phyloP scores from a whole-genome alignment of 2,797 vertebrate species.

The Cyprinella venusta region DNA sequence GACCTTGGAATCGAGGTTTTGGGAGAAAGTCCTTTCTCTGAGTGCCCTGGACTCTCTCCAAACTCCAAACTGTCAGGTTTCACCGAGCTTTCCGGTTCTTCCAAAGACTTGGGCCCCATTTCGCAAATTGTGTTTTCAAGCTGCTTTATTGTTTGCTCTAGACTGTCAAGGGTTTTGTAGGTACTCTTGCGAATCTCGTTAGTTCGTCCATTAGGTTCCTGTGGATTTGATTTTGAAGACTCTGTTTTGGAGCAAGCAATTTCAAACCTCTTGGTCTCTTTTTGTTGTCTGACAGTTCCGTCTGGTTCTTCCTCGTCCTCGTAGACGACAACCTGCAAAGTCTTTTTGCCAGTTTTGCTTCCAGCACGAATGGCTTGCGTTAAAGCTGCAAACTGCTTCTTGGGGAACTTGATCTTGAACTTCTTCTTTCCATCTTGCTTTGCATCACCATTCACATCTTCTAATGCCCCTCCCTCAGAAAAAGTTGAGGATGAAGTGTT shows the following conservation, averaged over 20 bases:
- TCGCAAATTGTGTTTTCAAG: constrained; percentile 96
- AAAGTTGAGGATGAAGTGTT: constrained; percentile 33
- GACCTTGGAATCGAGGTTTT: constrained; percentile 62
- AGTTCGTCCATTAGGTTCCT: constrained; percentile 75
- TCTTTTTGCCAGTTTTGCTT: constrained; percentile 95
- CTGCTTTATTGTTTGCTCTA: constrained; percentile 98
- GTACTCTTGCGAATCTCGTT: constrained; percentile 94
- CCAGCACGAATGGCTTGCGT: constrained; percentile 92
- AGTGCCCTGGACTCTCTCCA: constrained; percentile 63
- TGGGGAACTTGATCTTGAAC: constrained; percentile 97
- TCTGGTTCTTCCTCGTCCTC: constrained; percentile 95
- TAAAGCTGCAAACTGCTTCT: constrained; percentile 93
- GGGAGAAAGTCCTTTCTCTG: constrained; percentile 67
- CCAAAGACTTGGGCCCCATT: constrained; percentile 84
- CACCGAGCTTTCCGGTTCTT: constrained; percentile 12
- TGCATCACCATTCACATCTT: constrained; percentile 73
- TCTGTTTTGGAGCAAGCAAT: constrained; percentile 74
- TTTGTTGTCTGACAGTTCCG: constrained; percentile 87
- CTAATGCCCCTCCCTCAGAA: constrained; percentile 21
- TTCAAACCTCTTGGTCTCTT: constrained; percentile 92
- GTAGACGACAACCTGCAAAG: constrained; percentile 96
- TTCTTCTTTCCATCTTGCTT: constrained; percentile 92
- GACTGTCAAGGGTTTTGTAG: constrained; percentile 93
- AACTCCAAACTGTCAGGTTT: constrained; percentile 18
- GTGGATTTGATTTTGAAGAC: constrained; percentile 40